Conservation (phyloP, 2,113 vertebrate genomes). For the Caloenas nicobarica region DNA sequence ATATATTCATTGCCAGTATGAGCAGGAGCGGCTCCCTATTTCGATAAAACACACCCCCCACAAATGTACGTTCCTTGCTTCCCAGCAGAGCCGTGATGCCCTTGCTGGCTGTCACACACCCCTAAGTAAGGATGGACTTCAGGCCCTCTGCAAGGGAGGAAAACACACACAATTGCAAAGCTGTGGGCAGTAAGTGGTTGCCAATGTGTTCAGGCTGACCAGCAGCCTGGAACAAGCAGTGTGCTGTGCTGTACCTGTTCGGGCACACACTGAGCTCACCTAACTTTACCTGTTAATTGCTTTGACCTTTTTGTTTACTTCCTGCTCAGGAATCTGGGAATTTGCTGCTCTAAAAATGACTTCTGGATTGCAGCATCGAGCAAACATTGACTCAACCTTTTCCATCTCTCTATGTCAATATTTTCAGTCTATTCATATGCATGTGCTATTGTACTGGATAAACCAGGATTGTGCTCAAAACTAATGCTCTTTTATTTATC, state of each 20-base stretch:
- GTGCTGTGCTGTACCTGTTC: background rate
- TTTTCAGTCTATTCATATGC: conserved; percentile 53
- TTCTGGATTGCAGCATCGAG: conserved; percentile 18
- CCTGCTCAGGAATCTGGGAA: conserved; percentile 24
- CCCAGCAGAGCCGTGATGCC: background rate
- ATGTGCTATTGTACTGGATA: conserved; percentile 15
- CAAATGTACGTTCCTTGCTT: background rate
- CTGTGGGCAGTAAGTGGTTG: accelerated
- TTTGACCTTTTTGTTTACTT: conserved; percentile 74
- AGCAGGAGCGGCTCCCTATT: background rate
- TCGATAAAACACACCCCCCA: background rate
- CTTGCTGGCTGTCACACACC: background rate
- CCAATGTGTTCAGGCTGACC: background rate
- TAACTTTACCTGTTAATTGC: conserved; percentile 66
- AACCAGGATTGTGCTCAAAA: conserved; percentile 10
- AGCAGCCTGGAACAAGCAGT: background rate
- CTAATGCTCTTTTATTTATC: conserved; percentile 30
- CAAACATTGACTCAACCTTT: conserved; percentile 79
- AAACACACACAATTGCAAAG: background rate
- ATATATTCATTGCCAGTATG: background rate
- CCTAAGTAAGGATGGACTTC: background rate
- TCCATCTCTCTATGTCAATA: conserved; percentile 26
- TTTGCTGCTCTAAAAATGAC: conserved; percentile 31
- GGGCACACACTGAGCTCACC: background rate
- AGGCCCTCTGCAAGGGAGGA: background rate